These are phyloP conservation scores for Andricus quercusramuli DNA, from an alignment of 2,888 invertebrate genomes.

Conservation along the genomic window DNA sequence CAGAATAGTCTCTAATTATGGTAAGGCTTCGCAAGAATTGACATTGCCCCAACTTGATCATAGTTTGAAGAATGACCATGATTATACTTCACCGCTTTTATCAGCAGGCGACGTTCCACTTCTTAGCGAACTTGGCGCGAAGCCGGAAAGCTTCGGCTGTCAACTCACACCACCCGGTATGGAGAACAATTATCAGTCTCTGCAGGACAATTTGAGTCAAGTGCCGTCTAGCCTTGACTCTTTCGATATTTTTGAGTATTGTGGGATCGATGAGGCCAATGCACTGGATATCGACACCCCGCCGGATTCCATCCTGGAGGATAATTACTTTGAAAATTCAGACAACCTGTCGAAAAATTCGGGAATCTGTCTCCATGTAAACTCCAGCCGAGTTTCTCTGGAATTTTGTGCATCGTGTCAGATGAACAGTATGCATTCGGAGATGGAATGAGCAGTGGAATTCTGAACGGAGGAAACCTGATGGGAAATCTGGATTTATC, in stretches of 20 bases:
- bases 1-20: not conserved
- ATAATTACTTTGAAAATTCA: slow-evolving; percentile 61
- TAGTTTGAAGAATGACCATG: not conserved
- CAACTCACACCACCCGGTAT: slow-evolving; percentile 44
- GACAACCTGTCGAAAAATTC: slow-evolving; percentile 75
- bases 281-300: slow-evolving; percentile 9
- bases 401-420: slow-evolving; percentile 82
- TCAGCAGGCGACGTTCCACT: not conserved
- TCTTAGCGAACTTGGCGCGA: not conserved
- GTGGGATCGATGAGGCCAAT: slow-evolving; percentile 57
- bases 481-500: not conserved
- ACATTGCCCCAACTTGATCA: not conserved
- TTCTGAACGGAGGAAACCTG: not conserved
- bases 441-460: not conserved
- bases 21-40: slow-evolving; percentile 8
- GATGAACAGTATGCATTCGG: slow-evolving; percentile 2
- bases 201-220: slow-evolving; percentile 53
- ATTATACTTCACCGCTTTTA: not conserved
- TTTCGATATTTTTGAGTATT: slow-evolving; percentile 47
- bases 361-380: slow-evolving; percentile 82
- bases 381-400: slow-evolving; percentile 80
- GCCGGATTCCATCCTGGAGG: slow-evolving; percentile 30
- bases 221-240: not conserved
- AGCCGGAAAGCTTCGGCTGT: slow-evolving; percentile 45
- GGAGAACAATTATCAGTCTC: not conserved